These are phyloP conservation scores for Eufriesea mexicana DNA, from an alignment of 1,140 invertebrate genomes.

Conservation along the genomic window DNA sequence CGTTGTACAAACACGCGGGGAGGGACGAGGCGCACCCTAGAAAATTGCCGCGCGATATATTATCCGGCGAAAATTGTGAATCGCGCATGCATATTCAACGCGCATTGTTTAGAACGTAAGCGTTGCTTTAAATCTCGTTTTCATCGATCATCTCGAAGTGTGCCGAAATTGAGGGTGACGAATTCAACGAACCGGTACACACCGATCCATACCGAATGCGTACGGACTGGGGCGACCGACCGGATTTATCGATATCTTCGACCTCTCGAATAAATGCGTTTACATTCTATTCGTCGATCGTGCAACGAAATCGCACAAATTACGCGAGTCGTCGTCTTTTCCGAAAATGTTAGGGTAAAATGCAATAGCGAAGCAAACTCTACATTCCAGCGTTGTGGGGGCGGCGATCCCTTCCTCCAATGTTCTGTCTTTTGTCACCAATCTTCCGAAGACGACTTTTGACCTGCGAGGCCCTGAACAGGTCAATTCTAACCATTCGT, in stretches of 20 bases:
- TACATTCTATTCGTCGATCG: not conserved
- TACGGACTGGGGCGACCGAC: not conserved
- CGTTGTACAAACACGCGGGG: not conserved
- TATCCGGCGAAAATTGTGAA: constrained; percentile 35
- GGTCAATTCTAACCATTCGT: too few species aligned
- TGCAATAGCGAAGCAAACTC: too few species aligned
- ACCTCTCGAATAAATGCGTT: not conserved
- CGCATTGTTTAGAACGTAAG: constrained; percentile 47
- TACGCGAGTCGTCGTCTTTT: not conserved
- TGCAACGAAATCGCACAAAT: not conserved
- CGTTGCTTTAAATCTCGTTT: constrained; percentile 49
- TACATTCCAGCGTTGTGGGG: too few species aligned
- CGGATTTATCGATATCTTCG: constrained; percentile 25
- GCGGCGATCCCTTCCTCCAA: too few species aligned
- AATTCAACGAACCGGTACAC: constrained; percentile 20
- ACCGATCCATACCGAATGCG: not conserved
- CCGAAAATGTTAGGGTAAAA: not conserved
- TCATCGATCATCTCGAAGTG: constrained; percentile 37
- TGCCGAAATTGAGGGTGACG: constrained; percentile 19
- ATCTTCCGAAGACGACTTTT: too few species aligned
- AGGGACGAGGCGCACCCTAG: not conserved
- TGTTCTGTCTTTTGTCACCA: too few species aligned
- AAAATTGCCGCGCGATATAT: constrained; percentile 48
- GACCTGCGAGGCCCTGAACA: too few species aligned
- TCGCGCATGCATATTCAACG: constrained; percentile 44